Evolutionary conservation across 64 coral and sea anemone genomes (phyloP).

Genomic region (Montipora sp.): DNA sequence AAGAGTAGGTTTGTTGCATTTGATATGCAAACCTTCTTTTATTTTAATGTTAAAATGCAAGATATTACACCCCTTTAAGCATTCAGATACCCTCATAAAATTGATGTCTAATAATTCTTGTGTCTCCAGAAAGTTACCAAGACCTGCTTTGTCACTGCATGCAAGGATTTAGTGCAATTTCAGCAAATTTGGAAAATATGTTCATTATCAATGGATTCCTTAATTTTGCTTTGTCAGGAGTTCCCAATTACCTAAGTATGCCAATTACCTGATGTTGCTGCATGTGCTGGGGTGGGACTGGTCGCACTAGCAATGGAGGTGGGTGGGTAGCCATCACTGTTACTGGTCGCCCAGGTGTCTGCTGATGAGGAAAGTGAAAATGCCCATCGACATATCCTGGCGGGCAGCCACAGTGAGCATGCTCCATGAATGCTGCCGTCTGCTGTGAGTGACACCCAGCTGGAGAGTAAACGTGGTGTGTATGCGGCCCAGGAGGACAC

Average conservation of each 20-base stretch:
- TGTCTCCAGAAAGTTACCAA: no score
- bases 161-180: no score
- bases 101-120: no score
- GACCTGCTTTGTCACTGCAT: no score
- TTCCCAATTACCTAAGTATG: background rate
- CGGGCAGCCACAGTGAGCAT: slow-evolving; percentile 88
- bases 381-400: slow-evolving; percentile 84
- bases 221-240: no score
- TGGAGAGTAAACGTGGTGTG: slow-evolving; percentile 86
- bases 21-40: no score
- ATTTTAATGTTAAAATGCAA: no score
- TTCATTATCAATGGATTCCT: no score
- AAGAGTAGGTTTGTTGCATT: no score
- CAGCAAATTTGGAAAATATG: no score
- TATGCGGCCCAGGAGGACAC: slow-evolving; percentile 84
- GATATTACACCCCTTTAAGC: no score
- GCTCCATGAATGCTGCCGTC: slow-evolving; percentile 75
- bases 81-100: no score
- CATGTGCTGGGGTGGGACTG: slow-evolving; percentile 90
- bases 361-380: slow-evolving; percentile 86
- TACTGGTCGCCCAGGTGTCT: slow-evolving; percentile 67
- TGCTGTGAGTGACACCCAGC: slow-evolving; percentile 80
- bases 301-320: slow-evolving; percentile 80
- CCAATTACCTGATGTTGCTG: slow-evolving; percentile 89
- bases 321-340: slow-evolving; percentile 87